Evolutionary conservation across 2,113 vertebrate genomes (phyloP).

Genomic region (Mormoops blainvillei): DNA sequence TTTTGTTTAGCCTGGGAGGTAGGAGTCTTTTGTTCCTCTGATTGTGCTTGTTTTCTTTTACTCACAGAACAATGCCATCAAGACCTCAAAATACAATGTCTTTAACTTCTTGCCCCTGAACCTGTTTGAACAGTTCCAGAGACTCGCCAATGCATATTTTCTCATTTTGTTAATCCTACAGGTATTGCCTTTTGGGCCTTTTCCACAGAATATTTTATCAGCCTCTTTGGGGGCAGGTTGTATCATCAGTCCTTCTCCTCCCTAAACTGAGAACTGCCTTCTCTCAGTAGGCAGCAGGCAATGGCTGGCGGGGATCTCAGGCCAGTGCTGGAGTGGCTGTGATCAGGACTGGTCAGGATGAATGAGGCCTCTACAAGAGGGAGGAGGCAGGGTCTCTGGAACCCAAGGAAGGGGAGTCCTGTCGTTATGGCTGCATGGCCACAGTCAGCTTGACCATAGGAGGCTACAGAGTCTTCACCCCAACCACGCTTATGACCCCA

Average conservation of each 20-base stretch:
- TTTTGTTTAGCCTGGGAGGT: neutral
- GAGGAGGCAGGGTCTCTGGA: neutral
- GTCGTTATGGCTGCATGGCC: neutral
- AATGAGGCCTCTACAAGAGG: neutral
- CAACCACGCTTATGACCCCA: neutral
- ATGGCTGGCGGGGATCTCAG: neutral
- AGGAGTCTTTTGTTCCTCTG: neutral
- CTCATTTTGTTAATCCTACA: conserved; percentile 90
- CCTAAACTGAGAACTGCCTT: neutral
- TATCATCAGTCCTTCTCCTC: neutral
- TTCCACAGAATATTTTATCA: neutral
- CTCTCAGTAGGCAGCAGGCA: neutral
- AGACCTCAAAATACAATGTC: conserved; percentile 93
- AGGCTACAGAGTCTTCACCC: neutral
- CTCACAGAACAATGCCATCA: conserved; percentile 91
- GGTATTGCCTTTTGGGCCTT: conserved; percentile 77
- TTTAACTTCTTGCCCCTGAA: conserved; percentile 95
- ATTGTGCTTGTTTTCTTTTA: conserved; percentile 43
- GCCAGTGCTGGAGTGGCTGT: neutral
- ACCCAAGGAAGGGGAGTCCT: neutral
- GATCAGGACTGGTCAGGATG: neutral
- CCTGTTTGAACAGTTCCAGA: conserved; percentile 95
- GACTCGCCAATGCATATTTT: conserved; percentile 97
- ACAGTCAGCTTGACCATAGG: neutral
- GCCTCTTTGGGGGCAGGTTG: neutral